phyloP scores from a whole-genome alignment of 2,113 vertebrate species.

The Loxodonta africana region DNA sequence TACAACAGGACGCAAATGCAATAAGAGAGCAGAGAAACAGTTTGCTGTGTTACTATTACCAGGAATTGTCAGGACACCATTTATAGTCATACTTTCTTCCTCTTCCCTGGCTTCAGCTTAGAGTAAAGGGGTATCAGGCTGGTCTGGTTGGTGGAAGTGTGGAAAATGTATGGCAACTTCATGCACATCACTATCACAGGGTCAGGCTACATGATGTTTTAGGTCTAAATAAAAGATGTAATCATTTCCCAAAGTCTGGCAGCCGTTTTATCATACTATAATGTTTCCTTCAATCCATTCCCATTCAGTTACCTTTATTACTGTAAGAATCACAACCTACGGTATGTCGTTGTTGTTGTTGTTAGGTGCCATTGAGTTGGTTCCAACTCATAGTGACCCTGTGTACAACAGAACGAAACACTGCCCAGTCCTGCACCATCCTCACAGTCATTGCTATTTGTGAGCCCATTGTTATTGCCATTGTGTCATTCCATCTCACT shows the following conservation, averaged over 20 bases:
- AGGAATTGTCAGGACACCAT: neutral
- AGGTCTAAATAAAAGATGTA: conserved; percentile 7
- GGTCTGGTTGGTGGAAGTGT: neutral
- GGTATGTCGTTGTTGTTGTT: no score
- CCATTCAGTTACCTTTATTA: neutral
- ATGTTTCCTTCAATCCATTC: neutral
- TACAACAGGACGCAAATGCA: neutral
- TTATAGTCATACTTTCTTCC: neutral
- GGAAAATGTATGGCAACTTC: neutral
- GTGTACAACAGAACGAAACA: neutral
- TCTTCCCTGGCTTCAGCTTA: neutral
- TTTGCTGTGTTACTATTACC: neutral
- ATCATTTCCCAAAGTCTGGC: neutral
- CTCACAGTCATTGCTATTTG: no score
- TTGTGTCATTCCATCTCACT: no score
- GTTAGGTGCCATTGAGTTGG: neutral
- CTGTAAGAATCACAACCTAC: neutral
- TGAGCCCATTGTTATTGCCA: no score
- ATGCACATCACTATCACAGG: neutral
- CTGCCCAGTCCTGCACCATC: neutral
- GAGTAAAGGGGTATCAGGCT: neutral
- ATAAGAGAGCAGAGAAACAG: neutral
- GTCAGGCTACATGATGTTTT: neutral
- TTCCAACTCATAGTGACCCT: neutral
- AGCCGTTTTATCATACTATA: neutral